Percentiles rank a stretch among this genome's conserved stretches.
These are phyloP conservation scores for Synanthedon andrenaeformis DNA, from an alignment of 2,888 invertebrate species.

Conservation along the genomic window DNA sequence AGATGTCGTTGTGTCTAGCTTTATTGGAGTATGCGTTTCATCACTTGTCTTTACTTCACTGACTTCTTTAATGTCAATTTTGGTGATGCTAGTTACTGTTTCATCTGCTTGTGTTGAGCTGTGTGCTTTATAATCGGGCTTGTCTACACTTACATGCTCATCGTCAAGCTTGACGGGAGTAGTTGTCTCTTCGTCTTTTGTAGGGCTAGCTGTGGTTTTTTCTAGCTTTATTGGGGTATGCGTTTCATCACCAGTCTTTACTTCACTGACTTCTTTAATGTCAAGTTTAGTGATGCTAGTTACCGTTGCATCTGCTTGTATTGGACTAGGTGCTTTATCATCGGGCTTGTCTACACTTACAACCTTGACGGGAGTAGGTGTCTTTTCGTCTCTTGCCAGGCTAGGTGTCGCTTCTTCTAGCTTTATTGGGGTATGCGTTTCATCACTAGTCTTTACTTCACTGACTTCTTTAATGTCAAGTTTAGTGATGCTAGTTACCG, in stretches of 20 bases:
- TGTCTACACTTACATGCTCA: background rate
- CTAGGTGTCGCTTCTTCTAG: conserved; percentile 1
- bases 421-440: conserved; percentile 3
- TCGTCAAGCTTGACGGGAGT: too few relatives aligned
- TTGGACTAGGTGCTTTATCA: conserved; percentile 1
- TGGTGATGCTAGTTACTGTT: background rate
- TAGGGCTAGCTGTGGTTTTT: too few relatives aligned
- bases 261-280: too few relatives aligned
- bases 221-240: too few relatives aligned
- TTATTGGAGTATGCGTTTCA: too few relatives aligned
- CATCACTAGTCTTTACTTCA: background rate
- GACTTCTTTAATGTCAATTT: background rate
- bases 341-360: background rate
- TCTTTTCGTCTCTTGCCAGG: background rate
- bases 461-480: background rate
- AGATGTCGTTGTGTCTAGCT: background rate
- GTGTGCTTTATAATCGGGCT: background rate
- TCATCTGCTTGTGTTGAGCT: background rate
- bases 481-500: background rate
- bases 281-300: too few relatives aligned
- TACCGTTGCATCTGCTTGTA: background rate
- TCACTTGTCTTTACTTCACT: background rate
- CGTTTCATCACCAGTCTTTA: too few relatives aligned
- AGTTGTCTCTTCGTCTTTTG: too few relatives aligned
- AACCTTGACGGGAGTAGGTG: background rate